A percentile compares a stretch with the other conserved stretches of the same genome.
These are phyloP conservation scores for Hypsopygia costalis DNA, from an alignment of 2,888 invertebrate genomes.

Conservation along the genomic window DNA sequence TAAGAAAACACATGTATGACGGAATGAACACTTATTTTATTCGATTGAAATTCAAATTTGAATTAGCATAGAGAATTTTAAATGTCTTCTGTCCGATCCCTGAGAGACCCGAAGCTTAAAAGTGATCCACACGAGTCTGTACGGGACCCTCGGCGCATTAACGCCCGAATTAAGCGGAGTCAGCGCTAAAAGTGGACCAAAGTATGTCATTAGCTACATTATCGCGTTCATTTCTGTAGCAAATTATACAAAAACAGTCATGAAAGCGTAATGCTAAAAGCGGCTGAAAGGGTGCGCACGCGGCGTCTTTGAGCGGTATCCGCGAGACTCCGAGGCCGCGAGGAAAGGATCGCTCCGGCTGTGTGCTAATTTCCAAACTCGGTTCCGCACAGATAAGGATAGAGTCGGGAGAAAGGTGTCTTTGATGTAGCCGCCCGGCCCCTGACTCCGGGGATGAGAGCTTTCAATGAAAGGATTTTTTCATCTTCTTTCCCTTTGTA, in stretches of 20 bases:
- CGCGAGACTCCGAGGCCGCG: conserved; percentile 35
- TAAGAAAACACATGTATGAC: too few species aligned
- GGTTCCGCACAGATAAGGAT: conserved; percentile 75
- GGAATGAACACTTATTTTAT: too few species aligned
- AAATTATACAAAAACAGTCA: conserved; percentile 59
- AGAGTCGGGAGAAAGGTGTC: conserved; percentile 65
- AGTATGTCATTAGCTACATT: conserved; percentile 68
- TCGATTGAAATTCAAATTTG: conserved; percentile 5
- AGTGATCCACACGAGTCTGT: background rate
- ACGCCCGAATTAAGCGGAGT: conserved; percentile 34
- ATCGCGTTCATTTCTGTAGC: conserved; percentile 46
- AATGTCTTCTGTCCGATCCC: conserved; percentile 3
- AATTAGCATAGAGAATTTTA: conserved; percentile 10
- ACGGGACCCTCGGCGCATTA: conserved; percentile 29
- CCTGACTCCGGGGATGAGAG: conserved; percentile 76
- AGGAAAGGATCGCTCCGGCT: conserved; percentile 46
- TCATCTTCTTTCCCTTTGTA: conserved; percentile 79
- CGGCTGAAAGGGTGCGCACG: conserved; percentile 68
- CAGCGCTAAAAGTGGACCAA: conserved; percentile 52
- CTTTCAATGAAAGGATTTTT: conserved; percentile 81
- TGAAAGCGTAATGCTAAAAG: conserved; percentile 68
- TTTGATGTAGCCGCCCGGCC: conserved; percentile 78
- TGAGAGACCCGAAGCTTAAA: conserved; percentile 1
- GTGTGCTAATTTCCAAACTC: conserved; percentile 76
- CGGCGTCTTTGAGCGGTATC: conserved; percentile 40